Conservation (phyloP, 1,140 invertebrate species). For the Drosophila takahashii region DNA sequence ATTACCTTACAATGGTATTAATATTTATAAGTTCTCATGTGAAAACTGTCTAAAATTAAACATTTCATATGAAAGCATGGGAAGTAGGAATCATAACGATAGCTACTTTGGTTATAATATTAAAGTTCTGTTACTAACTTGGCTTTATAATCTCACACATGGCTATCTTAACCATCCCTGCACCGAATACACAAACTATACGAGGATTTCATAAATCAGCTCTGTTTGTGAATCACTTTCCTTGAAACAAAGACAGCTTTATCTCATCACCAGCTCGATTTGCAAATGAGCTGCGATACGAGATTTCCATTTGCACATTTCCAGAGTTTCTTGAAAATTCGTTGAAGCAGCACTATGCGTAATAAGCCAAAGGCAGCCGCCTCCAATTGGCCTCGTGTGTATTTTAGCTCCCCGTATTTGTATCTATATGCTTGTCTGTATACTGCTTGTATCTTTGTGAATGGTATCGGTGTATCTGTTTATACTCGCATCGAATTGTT, state of each 20-base stretch:
- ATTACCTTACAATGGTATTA: neutral
- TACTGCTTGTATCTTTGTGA: neutral
- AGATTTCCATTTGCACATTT: constrained; percentile 34
- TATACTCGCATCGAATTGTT: constrained; percentile 24
- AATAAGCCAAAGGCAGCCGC: constrained; percentile 15
- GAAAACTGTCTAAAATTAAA: constrained; percentile 3
- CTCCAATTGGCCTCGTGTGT: constrained; percentile 30
- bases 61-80: neutral
- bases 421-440: constrained; percentile 5
- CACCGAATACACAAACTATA: neutral
- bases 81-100: neutral
- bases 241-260: constrained; percentile 31
- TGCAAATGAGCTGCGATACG: constrained; percentile 2
- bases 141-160: neutral
- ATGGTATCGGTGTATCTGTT: neutral
- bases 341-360: constrained; percentile 24
- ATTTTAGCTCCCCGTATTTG: constrained; percentile 2
- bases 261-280: constrained; percentile 20
- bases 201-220: constrained; percentile 13
- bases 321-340: constrained; percentile 27
- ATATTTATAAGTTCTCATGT: neutral
- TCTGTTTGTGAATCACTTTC: constrained; percentile 21
- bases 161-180: neutral
- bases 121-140: neutral
- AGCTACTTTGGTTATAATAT: neutral